Base-by-base conservation (phyloP, 2,888 invertebrate species). In the Megalurothrips usitatus region DNA sequence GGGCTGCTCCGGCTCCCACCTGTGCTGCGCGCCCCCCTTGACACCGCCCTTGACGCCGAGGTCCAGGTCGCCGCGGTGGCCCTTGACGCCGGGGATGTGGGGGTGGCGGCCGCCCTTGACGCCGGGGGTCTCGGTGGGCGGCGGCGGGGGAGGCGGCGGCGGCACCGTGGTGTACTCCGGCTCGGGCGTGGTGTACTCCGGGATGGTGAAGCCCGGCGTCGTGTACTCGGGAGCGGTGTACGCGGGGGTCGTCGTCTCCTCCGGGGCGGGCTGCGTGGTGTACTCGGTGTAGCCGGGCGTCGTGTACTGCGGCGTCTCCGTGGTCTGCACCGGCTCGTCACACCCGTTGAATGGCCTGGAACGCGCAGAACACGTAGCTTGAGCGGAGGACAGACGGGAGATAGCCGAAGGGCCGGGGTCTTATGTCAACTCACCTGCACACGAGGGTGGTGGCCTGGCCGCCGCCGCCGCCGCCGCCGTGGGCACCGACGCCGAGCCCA, bases 241-340 rank as follows among this genome's bases (percentile, higher is more conserved):
- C 1, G 11, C 26, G 11, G 26, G 68, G 0, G 68, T 68, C n/a
- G 68, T 75, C 23, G 68, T 75, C 9, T 75, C n/a, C 68, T 75
- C 68, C 23, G 26, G 68, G 11, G 58, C 6, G 14, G 17, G 14
- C 19, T 23, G 68, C 6, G 68, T 75, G 23, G 68, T 75, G 68
- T 75, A 75, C 68, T 23, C 68, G 23, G 68, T 75, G 26, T 23
- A 75, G 0, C 68, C 68, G 8, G 68, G 68, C 26, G 68, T 75
- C 9, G 68, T 75, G 26, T 75, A 75, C 68, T 75, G 23, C 26
- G 68, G 68, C 9, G 68, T 26, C 68, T 75, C 68, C 11, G 68
- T 75, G 23, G 68, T 75, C 68, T 75, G 68, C 23, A 75, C 23
- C 12, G 68, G 68, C 68, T 75, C 68, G 26, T 75, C 68, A 10